A percentile compares a stretch with the other conserved stretches of the same genome.
Conservation (phyloP, 2,888 invertebrate genomes). For the Drosophila putrida region DNA sequence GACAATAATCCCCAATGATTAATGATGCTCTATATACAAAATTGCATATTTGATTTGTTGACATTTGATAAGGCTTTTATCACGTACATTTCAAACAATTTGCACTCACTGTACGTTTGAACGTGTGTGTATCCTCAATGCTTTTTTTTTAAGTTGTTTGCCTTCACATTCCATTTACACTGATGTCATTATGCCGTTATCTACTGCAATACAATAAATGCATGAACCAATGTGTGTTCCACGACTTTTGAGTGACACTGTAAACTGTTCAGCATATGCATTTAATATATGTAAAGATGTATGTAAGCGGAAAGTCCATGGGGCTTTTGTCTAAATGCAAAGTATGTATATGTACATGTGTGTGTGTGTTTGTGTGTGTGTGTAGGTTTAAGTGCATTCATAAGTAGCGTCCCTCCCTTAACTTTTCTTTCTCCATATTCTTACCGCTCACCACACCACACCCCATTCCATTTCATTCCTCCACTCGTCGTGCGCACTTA, state of each 20-base stretch:
- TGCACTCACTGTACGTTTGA: constrained; percentile 25
- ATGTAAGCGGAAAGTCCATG: constrained; percentile 25
- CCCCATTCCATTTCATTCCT: neutral
- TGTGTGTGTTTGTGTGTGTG: constrained; percentile 50
- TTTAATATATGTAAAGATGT: constrained; percentile 10
- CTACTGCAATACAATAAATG: neutral
- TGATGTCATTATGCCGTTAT: constrained; percentile 50
- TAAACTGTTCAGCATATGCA: constrained; percentile 51
- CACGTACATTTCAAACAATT: constrained; percentile 33
- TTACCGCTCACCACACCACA: neutral
- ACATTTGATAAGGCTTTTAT: constrained; percentile 12
- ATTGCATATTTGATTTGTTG: neutral
- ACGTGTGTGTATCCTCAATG: constrained; percentile 7
- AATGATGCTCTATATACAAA: neutral
- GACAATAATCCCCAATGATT: neutral
- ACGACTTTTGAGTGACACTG: constrained; percentile 59
- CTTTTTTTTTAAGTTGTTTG: constrained; percentile 9
- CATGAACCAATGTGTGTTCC: constrained; percentile 38
- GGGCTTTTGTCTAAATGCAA: constrained; percentile 55
- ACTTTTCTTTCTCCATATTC: neutral
- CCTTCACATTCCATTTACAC: constrained; percentile 31
- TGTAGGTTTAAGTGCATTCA: constrained; percentile 56
- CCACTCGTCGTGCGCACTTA: constrained; percentile 41
- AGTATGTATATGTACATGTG: constrained; percentile 53
- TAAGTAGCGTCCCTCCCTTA: constrained; percentile 47